phyloP scores from a whole-genome alignment of 2,797 vertebrate species.

The Vireo griseus region DNA sequence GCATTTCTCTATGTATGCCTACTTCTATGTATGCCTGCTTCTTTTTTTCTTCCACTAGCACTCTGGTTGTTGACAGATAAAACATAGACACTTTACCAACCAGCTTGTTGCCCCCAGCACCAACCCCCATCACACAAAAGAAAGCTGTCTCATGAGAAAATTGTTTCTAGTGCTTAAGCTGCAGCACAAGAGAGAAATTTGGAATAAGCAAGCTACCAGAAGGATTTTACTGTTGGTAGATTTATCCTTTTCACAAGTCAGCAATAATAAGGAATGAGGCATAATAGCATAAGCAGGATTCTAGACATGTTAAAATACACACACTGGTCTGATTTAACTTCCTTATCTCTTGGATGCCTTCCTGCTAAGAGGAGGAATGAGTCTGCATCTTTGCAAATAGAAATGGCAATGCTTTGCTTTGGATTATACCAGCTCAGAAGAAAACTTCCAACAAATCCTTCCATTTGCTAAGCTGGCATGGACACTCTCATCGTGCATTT shows the following conservation, averaged over 20 bases:
- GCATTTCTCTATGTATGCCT: neutral
- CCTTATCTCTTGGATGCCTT: neutral
- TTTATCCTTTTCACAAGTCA: neutral
- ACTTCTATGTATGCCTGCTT: neutral
- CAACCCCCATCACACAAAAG: neutral
- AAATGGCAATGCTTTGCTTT: neutral
- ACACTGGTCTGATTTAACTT: neutral
- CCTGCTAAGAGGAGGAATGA: neutral
- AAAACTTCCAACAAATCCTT: neutral
- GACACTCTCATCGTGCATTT: neutral
- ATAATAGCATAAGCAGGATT: neutral
- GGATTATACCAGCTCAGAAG: neutral
- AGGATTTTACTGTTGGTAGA: neutral
- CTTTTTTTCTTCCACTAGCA: neutral
- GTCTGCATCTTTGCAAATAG: neutral
- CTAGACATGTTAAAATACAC: neutral
- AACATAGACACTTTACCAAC: neutral
- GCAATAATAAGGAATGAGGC: neutral
- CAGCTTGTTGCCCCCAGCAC: neutral
- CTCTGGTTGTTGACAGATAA: neutral
- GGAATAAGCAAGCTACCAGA: neutral
- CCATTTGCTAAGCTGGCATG: neutral
- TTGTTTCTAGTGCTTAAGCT: neutral
- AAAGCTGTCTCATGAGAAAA: neutral
- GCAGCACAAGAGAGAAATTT: neutral